Percentiles rank a stretch among this genome's conserved stretches.
Conservation (phyloP, 2,113 vertebrate genomes). For the Cynopterus brachyotis region DNA sequence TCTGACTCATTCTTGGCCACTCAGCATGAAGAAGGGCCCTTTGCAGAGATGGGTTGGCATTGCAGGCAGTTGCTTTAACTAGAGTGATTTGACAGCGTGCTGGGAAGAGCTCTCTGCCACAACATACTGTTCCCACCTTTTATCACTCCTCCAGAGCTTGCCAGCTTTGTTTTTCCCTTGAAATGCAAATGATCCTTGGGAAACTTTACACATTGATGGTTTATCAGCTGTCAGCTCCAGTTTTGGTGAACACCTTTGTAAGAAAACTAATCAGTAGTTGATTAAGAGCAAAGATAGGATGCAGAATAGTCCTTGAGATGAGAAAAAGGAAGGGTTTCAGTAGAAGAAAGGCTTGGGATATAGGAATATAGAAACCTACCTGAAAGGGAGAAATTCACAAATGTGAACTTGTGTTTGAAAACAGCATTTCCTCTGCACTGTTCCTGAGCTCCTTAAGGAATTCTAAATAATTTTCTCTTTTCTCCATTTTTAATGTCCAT, state of each 20-base stretch:
- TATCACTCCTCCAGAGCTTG: background rate
- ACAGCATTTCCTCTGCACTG: background rate
- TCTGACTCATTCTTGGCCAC: background rate
- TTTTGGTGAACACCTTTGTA: background rate
- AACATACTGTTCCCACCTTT: background rate
- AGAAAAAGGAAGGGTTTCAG: background rate
- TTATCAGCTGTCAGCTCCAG: background rate
- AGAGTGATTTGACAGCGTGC: background rate
- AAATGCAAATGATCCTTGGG: background rate
- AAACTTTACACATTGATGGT: background rate
- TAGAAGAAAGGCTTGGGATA: background rate
- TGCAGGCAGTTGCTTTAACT: background rate
- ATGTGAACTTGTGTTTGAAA: background rate
- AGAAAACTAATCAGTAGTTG: background rate
- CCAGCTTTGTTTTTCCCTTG: constrained; percentile 18
- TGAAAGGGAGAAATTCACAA: background rate
- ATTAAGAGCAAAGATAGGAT: background rate
- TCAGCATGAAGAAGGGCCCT: background rate
- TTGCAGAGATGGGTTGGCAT: background rate
- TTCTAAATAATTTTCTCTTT: background rate
- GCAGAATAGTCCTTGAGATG: background rate
- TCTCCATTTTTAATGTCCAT: background rate
- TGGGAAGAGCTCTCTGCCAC: background rate
- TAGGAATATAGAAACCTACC: background rate
- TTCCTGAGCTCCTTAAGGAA: background rate